Evolutionary conservation across 92 coral and sea anemone species (phyloP).

Genomic region (Epizoanthus stellaris): DNA sequence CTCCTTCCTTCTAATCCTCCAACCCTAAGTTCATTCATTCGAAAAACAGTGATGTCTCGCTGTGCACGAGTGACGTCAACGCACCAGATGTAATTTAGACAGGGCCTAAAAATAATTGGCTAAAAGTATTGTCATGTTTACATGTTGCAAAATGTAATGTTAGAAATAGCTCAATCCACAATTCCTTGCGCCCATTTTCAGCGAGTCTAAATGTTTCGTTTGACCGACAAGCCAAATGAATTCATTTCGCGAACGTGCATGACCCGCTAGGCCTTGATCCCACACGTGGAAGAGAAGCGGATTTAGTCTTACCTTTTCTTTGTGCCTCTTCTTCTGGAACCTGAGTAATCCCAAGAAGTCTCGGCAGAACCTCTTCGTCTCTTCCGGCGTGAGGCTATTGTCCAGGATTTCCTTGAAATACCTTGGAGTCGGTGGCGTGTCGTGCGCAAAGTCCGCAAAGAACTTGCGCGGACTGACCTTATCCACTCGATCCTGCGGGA

Average conservation of each 20-base stretch:
- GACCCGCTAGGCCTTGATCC: background rate
- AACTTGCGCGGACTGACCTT: constrained; percentile 32
- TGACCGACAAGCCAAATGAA: no score
- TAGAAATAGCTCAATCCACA: no score
- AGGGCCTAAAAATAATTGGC: no score
- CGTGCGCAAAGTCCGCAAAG: background rate
- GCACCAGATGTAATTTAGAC: no score
- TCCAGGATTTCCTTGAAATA: constrained; percentile 35
- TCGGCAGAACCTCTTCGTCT: constrained; percentile 7
- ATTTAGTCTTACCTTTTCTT: background rate
- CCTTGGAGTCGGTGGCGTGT: background rate
- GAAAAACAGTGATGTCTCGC: no score
- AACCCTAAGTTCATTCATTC: no score
- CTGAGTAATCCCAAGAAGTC: constrained; percentile 24
- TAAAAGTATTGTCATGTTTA: no score
- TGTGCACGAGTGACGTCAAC: no score
- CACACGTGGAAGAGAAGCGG: background rate
- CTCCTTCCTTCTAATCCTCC: no score
- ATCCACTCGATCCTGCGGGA: background rate
- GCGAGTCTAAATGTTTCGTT: no score
- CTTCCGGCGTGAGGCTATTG: constrained; percentile 20
- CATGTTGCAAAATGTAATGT: no score
- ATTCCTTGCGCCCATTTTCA: no score
- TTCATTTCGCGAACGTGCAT: background rate
- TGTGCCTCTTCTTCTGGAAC: constrained; percentile 20